These are phyloP conservation scores for Melitaea cinxia DNA, from an alignment of 1,140 invertebrate species.

Conservation along the genomic window DNA sequence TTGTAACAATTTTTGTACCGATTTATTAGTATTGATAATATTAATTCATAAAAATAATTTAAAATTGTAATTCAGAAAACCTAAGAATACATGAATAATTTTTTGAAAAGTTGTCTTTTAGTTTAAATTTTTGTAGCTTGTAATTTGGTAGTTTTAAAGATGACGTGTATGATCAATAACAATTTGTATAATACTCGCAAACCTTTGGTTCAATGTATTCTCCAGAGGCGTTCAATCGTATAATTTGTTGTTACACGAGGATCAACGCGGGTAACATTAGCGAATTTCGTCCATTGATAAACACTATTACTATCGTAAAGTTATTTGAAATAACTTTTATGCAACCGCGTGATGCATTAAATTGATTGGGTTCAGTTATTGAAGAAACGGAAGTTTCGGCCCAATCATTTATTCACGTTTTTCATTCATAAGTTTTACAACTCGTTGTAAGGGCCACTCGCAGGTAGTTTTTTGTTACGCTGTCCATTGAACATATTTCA, in stretches of 20 bases:
- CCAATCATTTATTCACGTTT: slow-evolving; percentile 55
- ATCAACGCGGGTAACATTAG: slow-evolving; percentile 44
- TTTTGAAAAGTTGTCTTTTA: too few species aligned
- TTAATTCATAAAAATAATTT: too few species aligned
- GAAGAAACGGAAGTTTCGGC: slow-evolving; percentile 60
- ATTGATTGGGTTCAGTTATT: slow-evolving; percentile 61
- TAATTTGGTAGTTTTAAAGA: too few species aligned
- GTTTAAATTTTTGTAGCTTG: too few species aligned
- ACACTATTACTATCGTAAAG: slow-evolving; percentile 41
- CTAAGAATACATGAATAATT: too few species aligned
- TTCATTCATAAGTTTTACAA: slow-evolving; percentile 68
- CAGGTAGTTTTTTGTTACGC: slow-evolving; percentile 53
- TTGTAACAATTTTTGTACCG: too few species aligned
- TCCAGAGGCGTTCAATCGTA: slow-evolving; percentile 67
- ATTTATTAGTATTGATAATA: too few species aligned
- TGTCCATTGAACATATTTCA: slow-evolving; percentile 24
- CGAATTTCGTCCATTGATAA: slow-evolving; percentile 45
- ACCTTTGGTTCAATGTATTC: slow-evolving; percentile 51
- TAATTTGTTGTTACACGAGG: slow-evolving; percentile 58
- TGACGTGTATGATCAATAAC: too few species aligned
- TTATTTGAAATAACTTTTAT: slow-evolving; percentile 66
- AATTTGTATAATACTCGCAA: neutral
- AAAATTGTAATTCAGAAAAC: too few species aligned
- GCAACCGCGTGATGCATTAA: slow-evolving; percentile 71
- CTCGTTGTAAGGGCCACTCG: slow-evolving; percentile 44